Conservation (phyloP, 2,113 vertebrate species). For the Calidris pugnax region DNA sequence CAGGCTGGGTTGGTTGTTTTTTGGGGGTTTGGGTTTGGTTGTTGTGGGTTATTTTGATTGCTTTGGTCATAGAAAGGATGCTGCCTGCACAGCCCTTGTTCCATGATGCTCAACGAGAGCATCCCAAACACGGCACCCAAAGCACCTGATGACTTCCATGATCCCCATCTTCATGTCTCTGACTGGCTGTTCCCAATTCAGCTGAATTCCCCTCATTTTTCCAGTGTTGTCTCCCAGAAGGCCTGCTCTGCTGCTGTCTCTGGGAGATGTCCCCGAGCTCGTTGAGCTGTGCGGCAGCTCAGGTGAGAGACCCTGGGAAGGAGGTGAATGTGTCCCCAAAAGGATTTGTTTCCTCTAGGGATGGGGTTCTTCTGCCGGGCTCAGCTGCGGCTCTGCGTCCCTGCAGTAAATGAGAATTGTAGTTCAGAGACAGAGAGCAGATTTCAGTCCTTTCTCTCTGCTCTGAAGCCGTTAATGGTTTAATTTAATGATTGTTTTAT, state of each 20-base stretch:
- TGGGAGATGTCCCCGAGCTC: not conserved
- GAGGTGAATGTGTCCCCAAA: not conserved
- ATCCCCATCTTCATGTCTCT: not conserved
- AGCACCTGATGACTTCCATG: not conserved
- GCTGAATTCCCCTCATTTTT: not conserved
- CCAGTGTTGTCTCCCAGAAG: not conserved
- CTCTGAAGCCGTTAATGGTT: not conserved
- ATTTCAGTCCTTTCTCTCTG: not conserved
- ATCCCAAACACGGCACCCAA: not conserved
- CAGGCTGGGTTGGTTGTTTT: not conserved
- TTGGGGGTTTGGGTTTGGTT: not conserved
- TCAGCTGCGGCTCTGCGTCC: not conserved
- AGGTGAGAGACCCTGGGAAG: not conserved
- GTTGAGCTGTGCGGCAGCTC: not conserved
- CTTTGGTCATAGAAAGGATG: not conserved
- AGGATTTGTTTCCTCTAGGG: not conserved
- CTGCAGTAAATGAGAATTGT: not conserved
- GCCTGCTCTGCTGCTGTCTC: not conserved
- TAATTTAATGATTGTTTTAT: not conserved
- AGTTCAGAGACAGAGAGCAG: not conserved
- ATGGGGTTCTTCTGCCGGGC: not conserved
- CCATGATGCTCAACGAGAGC: rapidly evolving
- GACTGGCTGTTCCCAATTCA: not conserved
- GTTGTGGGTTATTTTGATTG: not conserved
- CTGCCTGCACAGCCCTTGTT: not conserved